Evolutionary conservation across 2,113 vertebrate species (phyloP).

Genomic region (Centropus bengalensis): DNA sequence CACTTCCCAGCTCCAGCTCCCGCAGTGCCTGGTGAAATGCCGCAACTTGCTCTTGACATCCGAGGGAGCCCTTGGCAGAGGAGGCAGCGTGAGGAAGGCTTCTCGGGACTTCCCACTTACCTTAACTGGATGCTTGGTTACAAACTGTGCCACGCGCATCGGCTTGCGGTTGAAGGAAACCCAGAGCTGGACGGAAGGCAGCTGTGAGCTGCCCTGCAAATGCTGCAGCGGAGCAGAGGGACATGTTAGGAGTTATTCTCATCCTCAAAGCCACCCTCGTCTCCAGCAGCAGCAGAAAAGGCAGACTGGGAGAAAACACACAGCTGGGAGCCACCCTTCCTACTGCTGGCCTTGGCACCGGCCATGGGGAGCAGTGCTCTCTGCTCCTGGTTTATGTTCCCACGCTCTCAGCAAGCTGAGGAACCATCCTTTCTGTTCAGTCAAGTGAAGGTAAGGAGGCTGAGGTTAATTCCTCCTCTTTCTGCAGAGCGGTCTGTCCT

Average conservation of each 20-base stretch:
- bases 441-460: not conserved
- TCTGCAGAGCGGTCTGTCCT: not conserved
- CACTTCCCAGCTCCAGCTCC: not conserved
- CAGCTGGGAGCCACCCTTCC: not conserved
- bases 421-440: not conserved
- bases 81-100: not conserved
- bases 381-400: not conserved
- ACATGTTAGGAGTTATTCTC: not conserved
- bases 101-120: slow-evolving; percentile 75
- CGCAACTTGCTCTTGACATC: not conserved
- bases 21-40: not conserved
- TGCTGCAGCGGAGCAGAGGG: slow-evolving; percentile 72
- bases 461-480: not conserved
- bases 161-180: slow-evolving; percentile 96
- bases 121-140: slow-evolving; percentile 92
- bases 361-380: not conserved
- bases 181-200: slow-evolving; percentile 92
- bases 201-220: slow-evolving; percentile 78
- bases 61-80: not conserved
- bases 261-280: fast-evolving
- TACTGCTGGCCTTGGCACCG: not conserved
- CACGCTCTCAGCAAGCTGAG: not conserved
- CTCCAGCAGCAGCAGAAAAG: not conserved
- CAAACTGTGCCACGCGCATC: slow-evolving; percentile 92
- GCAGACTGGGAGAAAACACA: not conserved